Base-by-base conservation (phyloP, 2,113 vertebrate genomes). In the Tricholaema leucomelas region DNA sequence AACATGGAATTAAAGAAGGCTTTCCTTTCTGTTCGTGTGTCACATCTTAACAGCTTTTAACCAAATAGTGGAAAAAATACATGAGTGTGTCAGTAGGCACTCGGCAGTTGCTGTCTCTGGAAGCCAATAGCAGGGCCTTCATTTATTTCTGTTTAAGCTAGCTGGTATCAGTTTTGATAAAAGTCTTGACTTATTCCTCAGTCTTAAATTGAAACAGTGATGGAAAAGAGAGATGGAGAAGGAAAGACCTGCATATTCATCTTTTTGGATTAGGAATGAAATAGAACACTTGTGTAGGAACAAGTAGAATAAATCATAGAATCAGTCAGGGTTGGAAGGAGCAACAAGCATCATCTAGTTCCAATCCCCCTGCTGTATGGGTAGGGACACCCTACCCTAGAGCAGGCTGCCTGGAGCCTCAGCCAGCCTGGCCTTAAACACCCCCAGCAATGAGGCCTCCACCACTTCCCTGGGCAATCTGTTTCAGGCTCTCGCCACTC, bases 51-150 rank as follows among this genome's bases (percentile, higher is more conserved):
- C 38, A 69, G 36, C 73, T 85, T 91, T 78, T 75, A 84, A 81
- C 61, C 56, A 67, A 66, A 50, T 58, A 87, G 66, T 88, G 91
- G 93, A 90, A 84, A 91, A 84, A 44, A 38, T 40, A 23, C 70
- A 25, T 0, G 27, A 73, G 25, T 35, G 52, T 38, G 60, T 73
- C 40, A 8, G 25, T 63, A 54, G 81, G 23, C 52, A 14, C 44
- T 73, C 75, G 80, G 90, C 85, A 75, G 61, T 46, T 8, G 0
- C 4, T 38, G 6, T 72, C 76, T 87, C 38, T 38, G 65, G 73
- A 54, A 81, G 25, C 58, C 25, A 2, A 78, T 91, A 69, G 71
- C 59, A 91, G 73, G 70, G 48, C 56, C 35, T 85, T 78, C 0
- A 0, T 27, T 87, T 75, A 77, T 70, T 87, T 15, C 52, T 74